Conservation (phyloP, 1,140 invertebrate species). For the Drosophila simulans region DNA sequence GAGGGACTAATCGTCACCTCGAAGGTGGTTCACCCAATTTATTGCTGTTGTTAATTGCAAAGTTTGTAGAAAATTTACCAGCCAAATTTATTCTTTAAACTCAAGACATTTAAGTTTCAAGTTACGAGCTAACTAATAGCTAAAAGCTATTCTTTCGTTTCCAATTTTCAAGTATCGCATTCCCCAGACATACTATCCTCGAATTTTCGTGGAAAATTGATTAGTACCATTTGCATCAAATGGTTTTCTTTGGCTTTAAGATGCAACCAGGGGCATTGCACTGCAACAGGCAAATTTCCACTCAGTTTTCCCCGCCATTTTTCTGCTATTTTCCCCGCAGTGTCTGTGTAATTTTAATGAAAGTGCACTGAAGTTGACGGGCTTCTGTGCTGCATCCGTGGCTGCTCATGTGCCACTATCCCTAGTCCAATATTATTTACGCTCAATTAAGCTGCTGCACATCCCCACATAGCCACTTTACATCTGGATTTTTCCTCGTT, state of each 20-base stretch:
- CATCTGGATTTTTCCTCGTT: neutral
- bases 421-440: conserved; percentile 55
- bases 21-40: neutral
- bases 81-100: too few relatives aligned
- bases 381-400: conserved; percentile 3
- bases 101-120: too few relatives aligned
- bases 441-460: conserved; percentile 60
- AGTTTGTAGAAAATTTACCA: too few relatives aligned
- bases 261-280: conserved; percentile 6
- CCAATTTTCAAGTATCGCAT: too few relatives aligned
- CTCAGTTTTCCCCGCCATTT: neutral
- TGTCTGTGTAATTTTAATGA: conserved; percentile 14
- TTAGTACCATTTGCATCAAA: conserved; percentile 1
- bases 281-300: conserved; percentile 8
- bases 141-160: too few relatives aligned
- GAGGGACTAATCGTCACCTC: neutral
- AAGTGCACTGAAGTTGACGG: conserved; percentile 44
- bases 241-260: neutral
- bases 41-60: neutral
- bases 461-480: neutral
- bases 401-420: conserved; percentile 17
- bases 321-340: neutral
- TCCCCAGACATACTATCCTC: too few relatives aligned
- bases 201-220: neutral
- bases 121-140: too few relatives aligned